phyloP scores from a whole-genome alignment of 2,797 vertebrate species.

The Periophthalmus magnuspinnatus region DNA sequence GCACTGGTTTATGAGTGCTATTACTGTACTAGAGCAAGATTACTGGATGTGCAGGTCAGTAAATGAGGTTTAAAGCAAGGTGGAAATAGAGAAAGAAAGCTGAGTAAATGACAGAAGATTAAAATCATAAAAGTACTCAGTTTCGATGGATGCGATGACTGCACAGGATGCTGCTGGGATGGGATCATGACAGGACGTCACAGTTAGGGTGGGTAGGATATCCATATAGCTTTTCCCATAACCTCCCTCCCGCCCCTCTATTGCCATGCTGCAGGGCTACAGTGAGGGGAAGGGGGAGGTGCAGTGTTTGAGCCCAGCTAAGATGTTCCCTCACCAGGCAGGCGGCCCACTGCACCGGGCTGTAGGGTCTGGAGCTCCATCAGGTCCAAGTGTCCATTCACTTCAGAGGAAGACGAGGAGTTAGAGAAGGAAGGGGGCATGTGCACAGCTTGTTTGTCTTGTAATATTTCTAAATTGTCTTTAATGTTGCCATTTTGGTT shows the following conservation, averaged over 20 bases:
- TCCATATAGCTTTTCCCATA: constrained; percentile 39
- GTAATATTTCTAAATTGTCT: constrained; percentile 20
- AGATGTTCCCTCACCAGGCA: constrained; percentile 93
- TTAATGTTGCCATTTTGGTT: constrained; percentile 38
- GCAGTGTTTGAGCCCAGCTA: constrained; percentile 79
- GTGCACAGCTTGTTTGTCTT: constrained; percentile 76
- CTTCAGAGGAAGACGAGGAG: constrained; percentile 78
- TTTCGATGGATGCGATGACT: constrained; percentile 45
- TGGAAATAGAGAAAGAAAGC: constrained; percentile 5
- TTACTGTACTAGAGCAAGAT: background rate
- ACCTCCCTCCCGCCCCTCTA: constrained; percentile 36
- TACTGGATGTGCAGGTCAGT: background rate
- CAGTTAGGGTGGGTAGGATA: constrained; percentile 43
- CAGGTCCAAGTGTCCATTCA: constrained; percentile 68
- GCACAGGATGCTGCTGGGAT: constrained; percentile 48
- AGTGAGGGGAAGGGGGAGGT: constrained; percentile 55
- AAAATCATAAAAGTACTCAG: constrained; percentile 62
- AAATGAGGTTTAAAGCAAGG: background rate
- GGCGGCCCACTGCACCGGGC: constrained; percentile 80
- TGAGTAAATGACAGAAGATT: constrained; percentile 18
- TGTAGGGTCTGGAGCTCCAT: constrained; percentile 85
- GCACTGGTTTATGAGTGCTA: background rate
- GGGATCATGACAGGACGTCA: constrained; percentile 38
- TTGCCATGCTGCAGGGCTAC: constrained; percentile 30
- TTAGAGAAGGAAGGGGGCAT: constrained; percentile 75